Evolutionary conservation across 2,888 invertebrate species (phyloP).

Genomic region (Epiblema foenella): DNA sequence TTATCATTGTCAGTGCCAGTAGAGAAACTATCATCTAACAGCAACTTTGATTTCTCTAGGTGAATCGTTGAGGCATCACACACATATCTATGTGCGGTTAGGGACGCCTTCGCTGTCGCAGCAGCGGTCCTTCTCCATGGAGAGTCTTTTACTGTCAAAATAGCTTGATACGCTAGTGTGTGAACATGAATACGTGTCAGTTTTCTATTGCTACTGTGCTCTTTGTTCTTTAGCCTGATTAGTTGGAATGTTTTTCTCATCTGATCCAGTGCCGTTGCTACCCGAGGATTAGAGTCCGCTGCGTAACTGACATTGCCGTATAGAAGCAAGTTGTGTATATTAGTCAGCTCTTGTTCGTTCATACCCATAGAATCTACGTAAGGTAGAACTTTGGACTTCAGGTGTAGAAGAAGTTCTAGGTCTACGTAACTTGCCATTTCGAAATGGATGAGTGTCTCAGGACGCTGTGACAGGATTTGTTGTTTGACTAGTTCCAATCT

Average conservation of each 20-base stretch:
- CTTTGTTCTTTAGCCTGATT: slow-evolving; percentile 74
- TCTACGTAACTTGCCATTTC: slow-evolving; percentile 95
- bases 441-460: slow-evolving; percentile 89
- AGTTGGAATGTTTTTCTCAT: slow-evolving; percentile 89
- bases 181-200: slow-evolving; percentile 93
- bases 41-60: slow-evolving; percentile 80
- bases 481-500: slow-evolving; percentile 87
- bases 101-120: slow-evolving; percentile 92
- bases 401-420: slow-evolving; percentile 86
- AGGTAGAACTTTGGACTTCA: slow-evolving; percentile 88
- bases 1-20: slow-evolving; percentile 85
- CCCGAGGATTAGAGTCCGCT: slow-evolving; percentile 91
- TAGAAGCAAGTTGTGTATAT: slow-evolving; percentile 88
- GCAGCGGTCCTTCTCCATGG: slow-evolving; percentile 91
- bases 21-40: slow-evolving; percentile 93
- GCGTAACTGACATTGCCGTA: slow-evolving; percentile 89
- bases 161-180: slow-evolving; percentile 94
- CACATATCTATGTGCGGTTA: slow-evolving; percentile 93
- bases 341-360: slow-evolving; percentile 95
- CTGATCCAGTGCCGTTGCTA: slow-evolving; percentile 92
- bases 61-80: slow-evolving; percentile 88
- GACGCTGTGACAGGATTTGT: slow-evolving; percentile 86
- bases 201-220: slow-evolving; percentile 78
- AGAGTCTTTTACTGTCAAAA: slow-evolving; percentile 88
- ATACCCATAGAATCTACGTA: slow-evolving; percentile 93